These are phyloP conservation scores for Eleutherodactylus coqui DNA, from an alignment of 2,797 vertebrate genomes.

Conservation along the genomic window DNA sequence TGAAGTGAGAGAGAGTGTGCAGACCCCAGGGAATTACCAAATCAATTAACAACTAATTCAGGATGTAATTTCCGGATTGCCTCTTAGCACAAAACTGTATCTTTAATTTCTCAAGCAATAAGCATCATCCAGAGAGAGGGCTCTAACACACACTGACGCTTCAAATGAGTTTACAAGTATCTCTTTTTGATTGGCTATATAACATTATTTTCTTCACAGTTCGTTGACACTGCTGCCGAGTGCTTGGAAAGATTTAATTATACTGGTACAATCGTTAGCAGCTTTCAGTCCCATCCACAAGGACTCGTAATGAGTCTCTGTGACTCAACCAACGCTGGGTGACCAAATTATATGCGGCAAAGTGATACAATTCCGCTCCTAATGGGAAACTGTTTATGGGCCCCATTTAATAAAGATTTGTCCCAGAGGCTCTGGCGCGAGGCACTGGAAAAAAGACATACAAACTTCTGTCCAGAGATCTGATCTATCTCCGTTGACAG, in stretches of 20 bases:
- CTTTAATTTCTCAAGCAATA: constrained; percentile 84
- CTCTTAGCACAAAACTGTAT: constrained; percentile 86
- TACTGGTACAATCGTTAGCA: constrained; percentile 67
- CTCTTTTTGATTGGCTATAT: constrained; percentile 84
- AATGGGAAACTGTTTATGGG: constrained; percentile 64
- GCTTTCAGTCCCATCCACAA: constrained; percentile 72
- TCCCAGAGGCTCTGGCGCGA: constrained; percentile 62
- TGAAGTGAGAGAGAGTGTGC: constrained; percentile 69
- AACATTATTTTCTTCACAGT: constrained; percentile 84
- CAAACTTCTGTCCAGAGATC: constrained; percentile 63
- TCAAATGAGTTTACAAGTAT: constrained; percentile 84
- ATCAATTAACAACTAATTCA: constrained; percentile 94
- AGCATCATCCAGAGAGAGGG: constrained; percentile 80
- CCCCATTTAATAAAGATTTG: constrained; percentile 65
- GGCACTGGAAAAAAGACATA: constrained; percentile 53
- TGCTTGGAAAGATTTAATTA: constrained; percentile 82
- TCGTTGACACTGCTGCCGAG: constrained; percentile 80
- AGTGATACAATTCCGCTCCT: constrained; percentile 63
- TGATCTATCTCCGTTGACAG: constrained; percentile 56
- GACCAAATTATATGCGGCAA: constrained; percentile 65
- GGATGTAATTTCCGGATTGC: constrained; percentile 87
- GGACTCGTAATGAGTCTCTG: constrained; percentile 66
- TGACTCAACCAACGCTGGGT: constrained; percentile 64
- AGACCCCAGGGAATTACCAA: constrained; percentile 89
- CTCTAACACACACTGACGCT: constrained; percentile 77